Conservation (phyloP, 2,797 vertebrate species). For the Darevskia mixta region DNA sequence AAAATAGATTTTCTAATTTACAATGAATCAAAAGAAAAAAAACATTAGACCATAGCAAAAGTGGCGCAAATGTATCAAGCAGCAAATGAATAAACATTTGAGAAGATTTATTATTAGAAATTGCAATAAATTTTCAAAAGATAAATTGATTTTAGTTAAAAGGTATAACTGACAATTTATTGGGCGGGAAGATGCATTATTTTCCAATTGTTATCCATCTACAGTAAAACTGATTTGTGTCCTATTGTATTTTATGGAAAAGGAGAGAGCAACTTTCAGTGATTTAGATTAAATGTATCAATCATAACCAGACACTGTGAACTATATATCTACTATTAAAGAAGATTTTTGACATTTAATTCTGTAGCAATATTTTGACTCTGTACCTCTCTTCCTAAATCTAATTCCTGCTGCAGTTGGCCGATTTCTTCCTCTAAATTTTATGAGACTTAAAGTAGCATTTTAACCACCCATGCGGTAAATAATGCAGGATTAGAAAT, state of each 20-base stretch:
- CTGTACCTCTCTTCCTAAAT: conserved; percentile 90
- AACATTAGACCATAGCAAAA: conserved; percentile 98
- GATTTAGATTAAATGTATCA: conserved; percentile 99
- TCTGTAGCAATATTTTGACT: conserved; percentile 98
- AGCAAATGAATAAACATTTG: conserved; percentile 99
- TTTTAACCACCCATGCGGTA: conserved; percentile 97
- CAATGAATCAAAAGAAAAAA: conserved; percentile 91
- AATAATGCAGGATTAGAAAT: conserved; percentile 98
- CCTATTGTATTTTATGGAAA: conserved; percentile 99
- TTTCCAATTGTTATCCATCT: conserved; percentile 99
- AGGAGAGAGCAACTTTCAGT: conserved; percentile 96
- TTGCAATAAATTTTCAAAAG: conserved; percentile 97
- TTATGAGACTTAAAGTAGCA: conserved; percentile 97
- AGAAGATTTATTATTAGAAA: conserved; percentile 97
- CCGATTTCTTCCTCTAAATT: conserved; percentile 95
- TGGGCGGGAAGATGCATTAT: conserved; percentile 99
- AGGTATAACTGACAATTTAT: conserved; percentile 99
- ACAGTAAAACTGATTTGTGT: conserved; percentile 99
- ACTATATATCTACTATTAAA: conserved; percentile 98
- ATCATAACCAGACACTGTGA: conserved; percentile 99
- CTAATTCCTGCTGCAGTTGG: conserved; percentile 91
- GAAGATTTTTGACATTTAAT: conserved; percentile 99
- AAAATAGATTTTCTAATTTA: conserved; percentile 99
- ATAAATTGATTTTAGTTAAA: conserved; percentile 99
- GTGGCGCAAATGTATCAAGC: conserved; percentile 99